Base-by-base conservation (phyloP, 2,113 vertebrate species). In the Zootoca vivipara region DNA sequence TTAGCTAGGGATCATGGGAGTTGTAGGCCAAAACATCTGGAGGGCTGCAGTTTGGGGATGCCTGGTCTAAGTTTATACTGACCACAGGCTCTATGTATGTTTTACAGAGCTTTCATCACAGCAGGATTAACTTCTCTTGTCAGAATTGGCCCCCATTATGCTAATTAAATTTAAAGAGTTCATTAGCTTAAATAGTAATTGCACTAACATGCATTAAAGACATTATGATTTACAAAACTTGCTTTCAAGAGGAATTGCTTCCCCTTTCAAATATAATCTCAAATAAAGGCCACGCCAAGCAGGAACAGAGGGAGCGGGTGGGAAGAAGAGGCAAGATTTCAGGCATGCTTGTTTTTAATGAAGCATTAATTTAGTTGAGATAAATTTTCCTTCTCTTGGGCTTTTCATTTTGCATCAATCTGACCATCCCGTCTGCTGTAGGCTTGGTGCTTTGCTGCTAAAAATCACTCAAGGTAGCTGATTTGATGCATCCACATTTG, bases 141-240 rank as follows among this genome's bases (percentile, higher is more conserved):
- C 93, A 91, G 89, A 95, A 94, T 52, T 64, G 90, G 91, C 90
- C 94, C 89, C 42, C 2, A 86, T 96, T 93, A 80, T 73, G 88
- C 89, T 96, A 95, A 96, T 96, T 90, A 93, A 92, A 93, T 83
- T 65, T 94, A 88, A 94, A 91, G 88, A 85, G 91, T 93, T 96
- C 95, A 93, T 96, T 96, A 97, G 91, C 94, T 91, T 91, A 94
- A 95, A 94, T 90, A 92, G 33, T 95, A 95, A 97, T 96, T 96
- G 93, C 77, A 89, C 65, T 77, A 92, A 87, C 13, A 40, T 52
- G 40, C 89, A 93, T 93, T 90, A 94, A 95, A 94, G 88, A 94
- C 94, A 89, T 26, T 70, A 90, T 74, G 86, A 90, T 89, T 90
- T 87, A 93, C 88, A 93, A 94, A 94, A 91, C 65, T 92, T 92